Base-by-base conservation (phyloP, 2,113 vertebrate species). In the Ageneiosus marmoratus region DNA sequence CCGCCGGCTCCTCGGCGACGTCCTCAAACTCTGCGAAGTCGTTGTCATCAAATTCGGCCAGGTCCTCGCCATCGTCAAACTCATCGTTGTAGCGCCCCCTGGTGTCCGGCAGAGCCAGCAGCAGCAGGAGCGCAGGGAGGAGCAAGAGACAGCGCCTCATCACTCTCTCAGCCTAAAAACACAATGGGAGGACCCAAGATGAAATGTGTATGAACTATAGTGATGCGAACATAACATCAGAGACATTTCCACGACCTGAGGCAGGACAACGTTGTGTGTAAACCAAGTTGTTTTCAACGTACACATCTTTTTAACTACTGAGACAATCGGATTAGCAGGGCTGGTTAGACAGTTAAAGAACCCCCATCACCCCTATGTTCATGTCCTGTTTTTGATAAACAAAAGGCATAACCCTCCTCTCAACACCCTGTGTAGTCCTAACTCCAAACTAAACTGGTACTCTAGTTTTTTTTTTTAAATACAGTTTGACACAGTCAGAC, bases 21-120 rank as follows among this genome's bases (percentile, higher is more conserved):
- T 99, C 98, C 89, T 99, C 97, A 85, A 99, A 99, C 90, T 99
- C 98, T 4, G 98, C 98, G 80, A 99, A 99, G 90, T 99, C 98
- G 65, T 99, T 99, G 91, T 99, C 98, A 8, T 99, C 98, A 5
- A 98, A 99, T 86, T 99, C 98, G 2, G 94, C 93, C 5, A 97
- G 90, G 90, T 99, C 98, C 84, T 99, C 98, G 3, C 96, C 94
- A 4, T 99, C 97, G 2, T 99, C 97, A 87, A 99, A 99, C 27
- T 99, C 97, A 27, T 97, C 96, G 5, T 91, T 93, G 89, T 98
- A 98, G 84, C 92, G 92, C 27, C 92, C 93, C 79, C 86, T 91
- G 77, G 92, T 90, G 74, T 84, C 84, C 0, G 92, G 93, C 5
- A 93, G 55, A 27, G 85, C 90, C 86, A 94, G 87, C 75, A 94